A percentile compares a stretch with the other conserved stretches of the same genome.
Evolutionary conservation across 2,888 invertebrate species (phyloP).

Genomic region (Plusia festucae): DNA sequence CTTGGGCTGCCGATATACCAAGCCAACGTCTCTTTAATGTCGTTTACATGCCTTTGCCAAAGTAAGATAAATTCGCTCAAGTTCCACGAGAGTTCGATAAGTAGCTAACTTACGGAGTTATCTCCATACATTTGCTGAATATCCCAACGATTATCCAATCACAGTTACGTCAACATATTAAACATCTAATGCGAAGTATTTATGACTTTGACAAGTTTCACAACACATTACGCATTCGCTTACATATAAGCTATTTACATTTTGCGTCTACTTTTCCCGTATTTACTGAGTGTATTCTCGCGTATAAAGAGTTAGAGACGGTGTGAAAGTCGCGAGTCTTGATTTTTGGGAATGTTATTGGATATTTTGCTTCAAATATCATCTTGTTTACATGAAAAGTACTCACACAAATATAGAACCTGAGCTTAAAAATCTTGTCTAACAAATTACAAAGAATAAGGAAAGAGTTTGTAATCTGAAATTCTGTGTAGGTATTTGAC

Average conservation of each 20-base stretch:
- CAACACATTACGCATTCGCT: constrained; percentile 38
- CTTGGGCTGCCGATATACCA: constrained; percentile 42
- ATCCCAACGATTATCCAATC: constrained; percentile 61
- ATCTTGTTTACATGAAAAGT: not conserved
- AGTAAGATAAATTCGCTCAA: constrained; percentile 64
- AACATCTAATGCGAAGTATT: constrained; percentile 37
- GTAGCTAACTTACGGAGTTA: constrained; percentile 64
- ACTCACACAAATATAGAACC: not conserved
- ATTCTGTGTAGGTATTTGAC: too few species aligned
- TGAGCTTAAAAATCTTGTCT: not conserved
- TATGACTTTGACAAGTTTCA: constrained; percentile 52
- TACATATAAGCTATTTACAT: constrained; percentile 42
- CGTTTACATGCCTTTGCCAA: constrained; percentile 61
- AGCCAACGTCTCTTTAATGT: constrained; percentile 55
- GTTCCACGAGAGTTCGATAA: constrained; percentile 65
- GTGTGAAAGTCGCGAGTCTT: constrained; percentile 7
- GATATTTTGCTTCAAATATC: constrained; percentile 6
- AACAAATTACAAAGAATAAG: not conserved
- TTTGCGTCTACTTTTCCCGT: constrained; percentile 33
- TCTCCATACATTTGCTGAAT: constrained; percentile 62
- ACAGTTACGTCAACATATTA: constrained; percentile 48
- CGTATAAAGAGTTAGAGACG: constrained; percentile 8
- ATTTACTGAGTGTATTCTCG: constrained; percentile 24
- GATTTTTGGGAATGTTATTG: constrained; percentile 8
- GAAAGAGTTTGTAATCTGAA: too few species aligned